Evolutionary conservation across 2,797 vertebrate species (phyloP).

Genomic region (Carcharodon carcharias): DNA sequence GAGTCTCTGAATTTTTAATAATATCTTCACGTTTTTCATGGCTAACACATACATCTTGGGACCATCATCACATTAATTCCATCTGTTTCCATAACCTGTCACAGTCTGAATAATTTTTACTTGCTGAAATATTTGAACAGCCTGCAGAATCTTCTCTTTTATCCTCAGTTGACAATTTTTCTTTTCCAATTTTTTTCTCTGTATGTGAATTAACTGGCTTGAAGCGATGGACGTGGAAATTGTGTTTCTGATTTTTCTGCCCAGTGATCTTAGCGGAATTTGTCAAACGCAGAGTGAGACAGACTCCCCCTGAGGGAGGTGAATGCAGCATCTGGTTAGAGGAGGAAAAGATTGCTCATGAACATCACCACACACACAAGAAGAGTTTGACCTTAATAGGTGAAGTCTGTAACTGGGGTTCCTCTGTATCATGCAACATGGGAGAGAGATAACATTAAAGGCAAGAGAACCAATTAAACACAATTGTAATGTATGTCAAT

Average conservation of each 20-base stretch:
- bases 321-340: neutral
- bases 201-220: neutral
- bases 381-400: neutral
- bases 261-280: neutral
- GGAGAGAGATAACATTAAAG: neutral
- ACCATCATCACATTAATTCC: constrained; percentile 17
- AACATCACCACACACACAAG: neutral
- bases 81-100: constrained; percentile 8
- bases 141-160: neutral
- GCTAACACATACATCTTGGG: neutral
- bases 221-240: neutral
- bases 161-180: neutral
- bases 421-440: neutral
- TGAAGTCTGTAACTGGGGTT: neutral
- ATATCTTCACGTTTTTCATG: neutral
- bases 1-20: constrained; percentile 1
- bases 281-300: neutral
- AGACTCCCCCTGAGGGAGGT: neutral
- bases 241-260: neutral
- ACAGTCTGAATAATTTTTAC: neutral
- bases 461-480: neutral
- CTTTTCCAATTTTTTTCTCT: neutral
- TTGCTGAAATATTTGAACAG: neutral
- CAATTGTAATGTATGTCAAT: neutral
- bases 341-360: neutral